Percentiles rank a stretch among this genome's conserved stretches.
Evolutionary conservation across 2,113 vertebrate species (phyloP).

Genomic region (Corythoichthys haematopterus): DNA sequence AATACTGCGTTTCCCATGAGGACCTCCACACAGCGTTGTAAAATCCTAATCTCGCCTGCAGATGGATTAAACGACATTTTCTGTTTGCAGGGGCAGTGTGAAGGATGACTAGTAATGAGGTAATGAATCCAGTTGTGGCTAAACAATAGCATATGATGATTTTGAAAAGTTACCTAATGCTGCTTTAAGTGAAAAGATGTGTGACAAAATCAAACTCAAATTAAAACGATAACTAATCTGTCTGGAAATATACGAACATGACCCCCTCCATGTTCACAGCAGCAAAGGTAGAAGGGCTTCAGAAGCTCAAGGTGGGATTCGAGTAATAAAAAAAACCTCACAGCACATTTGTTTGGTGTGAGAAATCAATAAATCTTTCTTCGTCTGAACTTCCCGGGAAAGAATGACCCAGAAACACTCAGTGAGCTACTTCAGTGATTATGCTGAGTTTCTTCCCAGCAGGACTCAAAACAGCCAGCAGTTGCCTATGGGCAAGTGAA

Average conservation of each 20-base stretch:
- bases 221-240: neutral
- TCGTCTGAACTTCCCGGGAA: slow-evolving; percentile 59
- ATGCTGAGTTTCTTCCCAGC: slow-evolving; percentile 24
- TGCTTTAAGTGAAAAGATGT: too few relatives aligned
- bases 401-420: slow-evolving; percentile 45
- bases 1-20: too few relatives aligned
- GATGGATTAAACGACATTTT: too few relatives aligned
- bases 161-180: too few relatives aligned
- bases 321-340: slow-evolving; percentile 43
- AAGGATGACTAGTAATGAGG: too few relatives aligned
- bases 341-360: slow-evolving; percentile 46
- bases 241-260: slow-evolving; percentile 43
- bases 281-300: slow-evolving; percentile 28
- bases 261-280: slow-evolving; percentile 18
- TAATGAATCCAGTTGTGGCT: too few relatives aligned
- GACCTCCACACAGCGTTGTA: too few relatives aligned
- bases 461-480: slow-evolving; percentile 22
- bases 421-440: slow-evolving; percentile 54
- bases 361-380: slow-evolving; percentile 70
- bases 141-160: too few relatives aligned
- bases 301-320: slow-evolving; percentile 31
- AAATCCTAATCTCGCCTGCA: too few relatives aligned
- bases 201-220: too few relatives aligned
- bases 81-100: too few relatives aligned
- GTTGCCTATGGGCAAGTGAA: slow-evolving; percentile 46